These are phyloP conservation scores for Hippocampus zosterae DNA, from an alignment of 2,113 vertebrate genomes.

Conservation along the genomic window DNA sequence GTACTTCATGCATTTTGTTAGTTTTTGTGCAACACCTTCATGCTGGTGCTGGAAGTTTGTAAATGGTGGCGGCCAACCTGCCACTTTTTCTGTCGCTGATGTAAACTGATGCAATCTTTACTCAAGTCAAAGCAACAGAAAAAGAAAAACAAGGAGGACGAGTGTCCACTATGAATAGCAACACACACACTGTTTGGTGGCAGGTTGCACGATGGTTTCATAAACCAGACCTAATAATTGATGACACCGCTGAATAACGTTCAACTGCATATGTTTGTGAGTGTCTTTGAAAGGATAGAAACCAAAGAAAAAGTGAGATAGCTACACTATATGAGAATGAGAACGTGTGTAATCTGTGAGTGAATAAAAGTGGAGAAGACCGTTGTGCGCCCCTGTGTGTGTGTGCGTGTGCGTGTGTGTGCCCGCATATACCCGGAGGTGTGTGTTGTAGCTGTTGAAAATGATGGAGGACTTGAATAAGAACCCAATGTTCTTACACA, in stretches of 20 bases:
- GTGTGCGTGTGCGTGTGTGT: neutral
- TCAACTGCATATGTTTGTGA: constrained; percentile 20
- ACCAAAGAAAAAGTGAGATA: neutral
- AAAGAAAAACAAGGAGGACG: constrained; percentile 15
- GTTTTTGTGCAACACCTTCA: constrained; percentile 17
- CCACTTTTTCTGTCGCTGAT: constrained; percentile 54
- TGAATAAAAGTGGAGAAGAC: constrained; percentile 30
- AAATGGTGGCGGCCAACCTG: constrained; percentile 34
- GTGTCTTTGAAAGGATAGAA: neutral
- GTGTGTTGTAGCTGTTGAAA: neutral
- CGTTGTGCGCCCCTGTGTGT: too few species aligned
- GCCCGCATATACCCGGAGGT: neutral
- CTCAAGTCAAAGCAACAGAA: constrained; percentile 59
- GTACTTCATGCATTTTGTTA: constrained; percentile 15
- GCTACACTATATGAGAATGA: neutral
- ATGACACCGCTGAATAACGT: constrained; percentile 45
- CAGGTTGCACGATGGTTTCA: constrained; percentile 53
- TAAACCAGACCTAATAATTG: constrained; percentile 55
- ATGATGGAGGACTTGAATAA: neutral
- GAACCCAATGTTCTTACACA: neutral
- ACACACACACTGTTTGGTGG: constrained; percentile 31
- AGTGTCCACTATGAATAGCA: constrained; percentile 48
- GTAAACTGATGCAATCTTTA: constrained; percentile 70
- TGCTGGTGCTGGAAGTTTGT: constrained; percentile 3
- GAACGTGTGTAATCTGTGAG: neutral